Percentiles rank a stretch among this genome's conserved stretches.
Conservation (phyloP, 2,797 vertebrate species). For the Linurgus olivaceus region DNA sequence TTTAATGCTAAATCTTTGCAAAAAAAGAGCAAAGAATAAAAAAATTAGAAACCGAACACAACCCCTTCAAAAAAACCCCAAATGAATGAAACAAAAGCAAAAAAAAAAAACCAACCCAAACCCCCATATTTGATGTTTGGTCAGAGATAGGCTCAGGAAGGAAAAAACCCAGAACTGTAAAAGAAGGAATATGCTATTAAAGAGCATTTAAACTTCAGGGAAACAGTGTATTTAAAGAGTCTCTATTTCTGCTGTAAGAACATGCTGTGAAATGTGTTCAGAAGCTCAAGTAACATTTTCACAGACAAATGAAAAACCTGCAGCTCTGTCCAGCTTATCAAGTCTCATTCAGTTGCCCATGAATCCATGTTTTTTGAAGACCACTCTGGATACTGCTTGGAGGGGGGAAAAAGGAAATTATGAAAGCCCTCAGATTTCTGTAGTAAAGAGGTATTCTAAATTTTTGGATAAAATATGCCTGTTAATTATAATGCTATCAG, state of each 20-base stretch:
- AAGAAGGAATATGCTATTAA: neutral
- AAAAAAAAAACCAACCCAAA: neutral
- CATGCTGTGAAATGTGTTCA: neutral
- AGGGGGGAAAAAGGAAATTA: neutral
- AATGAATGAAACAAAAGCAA: neutral
- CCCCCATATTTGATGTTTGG: neutral
- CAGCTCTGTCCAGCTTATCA: neutral
- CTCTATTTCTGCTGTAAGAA: neutral
- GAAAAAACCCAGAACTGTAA: accelerated
- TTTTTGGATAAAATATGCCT: neutral
- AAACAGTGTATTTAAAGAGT: neutral
- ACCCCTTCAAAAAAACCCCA: accelerated
- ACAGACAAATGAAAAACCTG: neutral
- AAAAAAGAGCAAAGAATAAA: neutral
- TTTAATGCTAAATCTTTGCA: neutral
- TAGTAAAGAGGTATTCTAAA: neutral
- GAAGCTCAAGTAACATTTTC: neutral
- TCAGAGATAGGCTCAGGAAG: neutral
- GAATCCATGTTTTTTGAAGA: neutral
- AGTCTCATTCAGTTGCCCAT: neutral
- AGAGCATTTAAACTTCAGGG: neutral
- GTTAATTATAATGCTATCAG: neutral
- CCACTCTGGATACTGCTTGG: neutral
- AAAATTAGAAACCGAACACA: neutral
- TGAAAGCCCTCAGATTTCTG: neutral